Percentiles rank a stretch among this genome's conserved stretches.
Conservation (phyloP, 2,797 vertebrate species). For the Gouania willdenowi region DNA sequence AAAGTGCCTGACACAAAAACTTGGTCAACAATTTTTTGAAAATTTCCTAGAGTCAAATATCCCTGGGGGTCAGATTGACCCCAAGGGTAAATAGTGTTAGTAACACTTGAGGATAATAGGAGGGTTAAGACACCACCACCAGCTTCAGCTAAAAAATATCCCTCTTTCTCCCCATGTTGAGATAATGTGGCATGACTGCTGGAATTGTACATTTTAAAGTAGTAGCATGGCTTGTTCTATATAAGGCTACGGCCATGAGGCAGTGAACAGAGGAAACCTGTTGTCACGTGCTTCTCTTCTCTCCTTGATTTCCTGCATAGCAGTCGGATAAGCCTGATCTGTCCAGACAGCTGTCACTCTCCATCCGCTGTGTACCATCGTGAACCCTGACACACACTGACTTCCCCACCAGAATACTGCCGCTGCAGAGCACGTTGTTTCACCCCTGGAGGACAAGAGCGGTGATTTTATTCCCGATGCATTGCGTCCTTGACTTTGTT, state of each 20-base stretch:
- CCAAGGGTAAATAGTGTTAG: no score
- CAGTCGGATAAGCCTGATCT: slow-evolving; percentile 61
- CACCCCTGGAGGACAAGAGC: slow-evolving; percentile 31
- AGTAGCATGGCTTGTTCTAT: slow-evolving; percentile 28
- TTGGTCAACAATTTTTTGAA: no score
- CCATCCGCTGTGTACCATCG: slow-evolving; percentile 45
- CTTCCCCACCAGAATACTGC: slow-evolving; percentile 35
- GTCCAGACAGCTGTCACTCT: slow-evolving; percentile 71
- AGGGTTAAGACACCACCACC: no score
- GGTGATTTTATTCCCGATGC: slow-evolving; percentile 18
- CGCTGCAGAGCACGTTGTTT: slow-evolving; percentile 24
- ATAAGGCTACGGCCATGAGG: slow-evolving; percentile 41
- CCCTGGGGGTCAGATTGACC: no score
- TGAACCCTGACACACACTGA: slow-evolving; percentile 31
- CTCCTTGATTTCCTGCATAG: slow-evolving; percentile 46
- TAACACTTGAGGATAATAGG: no score
- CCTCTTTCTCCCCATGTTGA: slow-evolving; percentile 26
- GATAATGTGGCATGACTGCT: slow-evolving; percentile 53
- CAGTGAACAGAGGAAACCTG: slow-evolving; percentile 53
- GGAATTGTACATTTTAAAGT: slow-evolving; percentile 32
- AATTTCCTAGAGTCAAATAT: no score
- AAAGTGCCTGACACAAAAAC: no score
- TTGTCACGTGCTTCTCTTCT: slow-evolving; percentile 31
- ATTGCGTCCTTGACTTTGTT: slow-evolving; percentile 20
- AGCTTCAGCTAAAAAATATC: background rate